phyloP scores from a whole-genome alignment of 1,140 invertebrate genomes.

The Conopomorpha cramerella region DNA sequence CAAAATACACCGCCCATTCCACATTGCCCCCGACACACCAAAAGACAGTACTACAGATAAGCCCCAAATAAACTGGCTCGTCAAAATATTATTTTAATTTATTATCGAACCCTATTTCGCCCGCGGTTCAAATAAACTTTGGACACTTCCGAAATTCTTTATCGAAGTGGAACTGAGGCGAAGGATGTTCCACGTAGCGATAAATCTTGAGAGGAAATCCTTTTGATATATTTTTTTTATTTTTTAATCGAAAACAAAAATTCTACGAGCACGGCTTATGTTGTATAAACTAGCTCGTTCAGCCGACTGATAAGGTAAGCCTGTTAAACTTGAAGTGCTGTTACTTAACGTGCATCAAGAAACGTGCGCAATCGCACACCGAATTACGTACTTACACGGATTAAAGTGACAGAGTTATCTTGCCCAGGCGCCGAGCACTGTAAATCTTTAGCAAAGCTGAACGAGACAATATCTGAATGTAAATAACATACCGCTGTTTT shows the following conservation, averaged over 20 bases:
- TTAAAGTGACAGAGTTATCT: slow-evolving; percentile 50
- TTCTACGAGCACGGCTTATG: no score
- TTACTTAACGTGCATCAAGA: slow-evolving; percentile 19
- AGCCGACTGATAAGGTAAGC: no score
- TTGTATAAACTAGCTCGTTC: no score
- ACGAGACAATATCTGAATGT: slow-evolving; percentile 50
- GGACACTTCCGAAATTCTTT: slow-evolving; percentile 15
- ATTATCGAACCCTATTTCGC: slow-evolving; percentile 28
- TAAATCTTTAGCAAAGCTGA: slow-evolving; percentile 42
- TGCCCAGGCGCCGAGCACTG: slow-evolving; percentile 36
- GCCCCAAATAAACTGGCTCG: no score
- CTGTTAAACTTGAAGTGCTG: no score
- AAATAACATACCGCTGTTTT: slow-evolving; percentile 54
- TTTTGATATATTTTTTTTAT: no score
- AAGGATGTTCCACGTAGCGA: slow-evolving; percentile 12
- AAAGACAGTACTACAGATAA: no score
- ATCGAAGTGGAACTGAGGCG: slow-evolving; percentile 14
- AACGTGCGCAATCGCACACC: slow-evolving; percentile 44
- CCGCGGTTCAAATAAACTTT: slow-evolving; percentile 21
- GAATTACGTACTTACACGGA: slow-evolving; percentile 46
- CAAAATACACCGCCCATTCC: no score
- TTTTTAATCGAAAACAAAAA: no score
- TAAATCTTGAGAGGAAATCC: no score
- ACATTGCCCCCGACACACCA: no score
- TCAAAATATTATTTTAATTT: slow-evolving; percentile 33